These are phyloP conservation scores for Apodemus agrarius DNA, from an alignment of 2,797 vertebrate species.

Conservation along the genomic window DNA sequence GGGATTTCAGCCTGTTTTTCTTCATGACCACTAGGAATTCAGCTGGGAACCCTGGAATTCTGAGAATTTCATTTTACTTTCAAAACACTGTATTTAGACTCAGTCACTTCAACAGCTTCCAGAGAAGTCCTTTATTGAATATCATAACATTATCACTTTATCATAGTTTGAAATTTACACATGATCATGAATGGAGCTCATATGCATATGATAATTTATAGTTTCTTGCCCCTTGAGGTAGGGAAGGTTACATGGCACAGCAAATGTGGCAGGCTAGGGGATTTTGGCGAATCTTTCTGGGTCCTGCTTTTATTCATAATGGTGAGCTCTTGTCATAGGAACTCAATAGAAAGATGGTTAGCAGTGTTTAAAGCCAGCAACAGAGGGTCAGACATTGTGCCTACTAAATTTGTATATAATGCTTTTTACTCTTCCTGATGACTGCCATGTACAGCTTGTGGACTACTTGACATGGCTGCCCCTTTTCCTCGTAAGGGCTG, in stretches of 20 bases:
- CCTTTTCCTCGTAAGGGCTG: neutral
- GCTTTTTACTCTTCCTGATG: neutral
- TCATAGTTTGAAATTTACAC: neutral
- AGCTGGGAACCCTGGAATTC: neutral
- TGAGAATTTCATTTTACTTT: conserved; percentile 30
- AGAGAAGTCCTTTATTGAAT: neutral
- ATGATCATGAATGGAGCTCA: neutral
- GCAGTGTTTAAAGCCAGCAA: neutral
- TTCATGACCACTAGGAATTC: neutral
- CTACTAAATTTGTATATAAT: neutral
- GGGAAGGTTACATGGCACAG: neutral
- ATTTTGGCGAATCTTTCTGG: neutral
- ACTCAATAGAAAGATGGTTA: neutral
- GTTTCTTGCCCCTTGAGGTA: neutral
- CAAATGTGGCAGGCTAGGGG: neutral
- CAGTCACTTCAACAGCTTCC: conserved; percentile 11
- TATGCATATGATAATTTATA: neutral
- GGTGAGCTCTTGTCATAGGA: neutral
- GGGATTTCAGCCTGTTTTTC: neutral
- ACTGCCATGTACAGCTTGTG: neutral
- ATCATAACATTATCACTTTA: neutral
- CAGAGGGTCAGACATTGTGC: neutral
- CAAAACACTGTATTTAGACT: neutral
- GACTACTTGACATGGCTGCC: neutral
- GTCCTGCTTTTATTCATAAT: neutral